Evolutionary conservation across 2,113 vertebrate genomes (phyloP).

Genomic region (Myanophis thanlyinensis): DNA sequence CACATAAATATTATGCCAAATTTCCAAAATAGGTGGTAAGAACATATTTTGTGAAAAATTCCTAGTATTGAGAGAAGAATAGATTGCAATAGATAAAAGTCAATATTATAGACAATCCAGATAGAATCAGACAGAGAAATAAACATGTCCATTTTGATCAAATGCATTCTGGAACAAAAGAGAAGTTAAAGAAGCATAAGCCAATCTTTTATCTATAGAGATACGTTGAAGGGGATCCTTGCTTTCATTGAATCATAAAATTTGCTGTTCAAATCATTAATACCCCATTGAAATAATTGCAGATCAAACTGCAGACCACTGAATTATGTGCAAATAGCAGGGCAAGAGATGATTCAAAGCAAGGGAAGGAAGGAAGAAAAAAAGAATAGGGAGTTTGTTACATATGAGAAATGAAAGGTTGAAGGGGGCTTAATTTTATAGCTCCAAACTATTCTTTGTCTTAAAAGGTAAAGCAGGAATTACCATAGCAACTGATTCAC

Average conservation of each 20-base stretch:
- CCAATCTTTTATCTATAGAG: neutral
- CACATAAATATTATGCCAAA: constrained; percentile 23
- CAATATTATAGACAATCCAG: constrained; percentile 40
- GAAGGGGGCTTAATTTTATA: constrained; percentile 62
- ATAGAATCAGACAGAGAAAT: constrained; percentile 30
- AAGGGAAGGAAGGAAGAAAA: neutral
- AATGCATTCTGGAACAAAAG: constrained; percentile 31
- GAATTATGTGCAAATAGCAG: constrained; percentile 37
- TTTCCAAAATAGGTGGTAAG: constrained; percentile 58
- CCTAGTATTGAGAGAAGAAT: constrained; percentile 43
- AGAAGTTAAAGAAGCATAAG: constrained; percentile 1
- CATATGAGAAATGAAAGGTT: constrained; percentile 52
- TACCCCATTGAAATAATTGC: constrained; percentile 34
- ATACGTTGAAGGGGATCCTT: constrained; percentile 11
- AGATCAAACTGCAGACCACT: constrained; percentile 23
- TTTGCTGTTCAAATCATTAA: constrained; percentile 31
- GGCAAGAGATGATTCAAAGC: constrained; percentile 44
- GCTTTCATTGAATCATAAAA: constrained; percentile 34
- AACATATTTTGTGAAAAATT: constrained; percentile 48
- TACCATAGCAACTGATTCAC: constrained; percentile 66
- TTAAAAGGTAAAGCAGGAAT: constrained; percentile 71
- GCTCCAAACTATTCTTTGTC: constrained; percentile 65
- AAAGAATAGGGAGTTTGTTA: constrained; percentile 12
- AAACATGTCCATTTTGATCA: constrained; percentile 37
- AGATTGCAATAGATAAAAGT: constrained; percentile 55